Evolutionary conservation across 2,888 invertebrate species (phyloP).

Genomic region (Chrysodeixis includens): DNA sequence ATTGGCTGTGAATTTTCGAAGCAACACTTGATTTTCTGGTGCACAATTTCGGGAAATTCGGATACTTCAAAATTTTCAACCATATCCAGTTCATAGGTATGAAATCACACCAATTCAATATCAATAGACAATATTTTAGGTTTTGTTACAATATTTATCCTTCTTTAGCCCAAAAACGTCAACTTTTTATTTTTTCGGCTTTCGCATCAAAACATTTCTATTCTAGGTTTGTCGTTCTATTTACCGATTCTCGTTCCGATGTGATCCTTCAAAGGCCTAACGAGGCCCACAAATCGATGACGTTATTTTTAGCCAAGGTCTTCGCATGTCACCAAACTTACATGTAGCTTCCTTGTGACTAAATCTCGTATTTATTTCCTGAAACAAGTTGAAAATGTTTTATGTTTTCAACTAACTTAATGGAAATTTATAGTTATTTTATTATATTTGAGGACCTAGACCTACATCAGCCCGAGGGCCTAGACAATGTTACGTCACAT

Average conservation of each 20-base stretch:
- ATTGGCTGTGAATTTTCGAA: neutral
- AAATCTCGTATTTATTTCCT: neutral
- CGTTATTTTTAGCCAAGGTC: conserved; percentile 2
- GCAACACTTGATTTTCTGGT: neutral
- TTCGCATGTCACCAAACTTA: neutral
- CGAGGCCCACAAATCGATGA: neutral
- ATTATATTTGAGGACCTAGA: no score
- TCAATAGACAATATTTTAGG: no score
- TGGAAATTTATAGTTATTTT: no score
- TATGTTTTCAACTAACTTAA: no score
- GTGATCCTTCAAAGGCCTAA: neutral
- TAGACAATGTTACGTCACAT: no score
- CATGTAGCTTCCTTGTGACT: neutral
- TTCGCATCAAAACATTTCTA: neutral
- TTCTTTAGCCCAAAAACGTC: neutral
- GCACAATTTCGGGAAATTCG: neutral
- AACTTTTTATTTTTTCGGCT: neutral
- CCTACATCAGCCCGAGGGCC: no score
- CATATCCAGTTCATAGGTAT: neutral
- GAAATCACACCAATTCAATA: neutral
- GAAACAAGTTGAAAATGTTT: neutral
- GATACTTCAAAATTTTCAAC: neutral
- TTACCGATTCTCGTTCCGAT: neutral
- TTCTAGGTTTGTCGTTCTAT: conserved; percentile 6
- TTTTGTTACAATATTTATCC: neutral